Evolutionary conservation across 2,797 vertebrate genomes (phyloP).

Genomic region (Amazona finschi): DNA sequence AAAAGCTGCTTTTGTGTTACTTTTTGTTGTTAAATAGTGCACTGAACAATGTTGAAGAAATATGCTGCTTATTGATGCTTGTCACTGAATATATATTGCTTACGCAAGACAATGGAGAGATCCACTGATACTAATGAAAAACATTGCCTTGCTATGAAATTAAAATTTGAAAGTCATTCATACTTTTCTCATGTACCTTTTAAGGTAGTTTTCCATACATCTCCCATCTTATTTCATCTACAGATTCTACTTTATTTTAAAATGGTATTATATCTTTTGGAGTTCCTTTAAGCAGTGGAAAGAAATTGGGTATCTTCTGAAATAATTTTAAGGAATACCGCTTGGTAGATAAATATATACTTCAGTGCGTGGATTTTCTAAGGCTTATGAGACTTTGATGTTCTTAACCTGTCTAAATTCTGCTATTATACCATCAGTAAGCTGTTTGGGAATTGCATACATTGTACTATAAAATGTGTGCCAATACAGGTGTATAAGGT

Average conservation of each 20-base stretch:
- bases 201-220: neutral
- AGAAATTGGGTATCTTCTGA: neutral
- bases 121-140: neutral
- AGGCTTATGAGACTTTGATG: constrained; percentile 1
- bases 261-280: constrained; percentile 26
- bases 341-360: neutral
- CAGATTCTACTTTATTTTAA: neutral
- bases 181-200: neutral
- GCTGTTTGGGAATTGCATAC: constrained; percentile 18
- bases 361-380: constrained; percentile 8
- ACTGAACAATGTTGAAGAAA: neutral
- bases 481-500: constrained; percentile 5
- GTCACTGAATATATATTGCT: neutral
- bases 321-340: constrained; percentile 39
- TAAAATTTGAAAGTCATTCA: neutral
- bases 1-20: neutral
- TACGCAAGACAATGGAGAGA: neutral
- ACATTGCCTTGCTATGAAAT: constrained; percentile 6
- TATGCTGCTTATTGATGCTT: neutral
- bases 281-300: constrained; percentile 18
- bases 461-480: neutral
- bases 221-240: neutral
- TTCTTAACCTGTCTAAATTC: constrained; percentile 42
- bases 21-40: neutral
- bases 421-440: constrained; percentile 21